Conservation (phyloP, 2,797 vertebrate genomes). For the Synanceia verrucosa region DNA sequence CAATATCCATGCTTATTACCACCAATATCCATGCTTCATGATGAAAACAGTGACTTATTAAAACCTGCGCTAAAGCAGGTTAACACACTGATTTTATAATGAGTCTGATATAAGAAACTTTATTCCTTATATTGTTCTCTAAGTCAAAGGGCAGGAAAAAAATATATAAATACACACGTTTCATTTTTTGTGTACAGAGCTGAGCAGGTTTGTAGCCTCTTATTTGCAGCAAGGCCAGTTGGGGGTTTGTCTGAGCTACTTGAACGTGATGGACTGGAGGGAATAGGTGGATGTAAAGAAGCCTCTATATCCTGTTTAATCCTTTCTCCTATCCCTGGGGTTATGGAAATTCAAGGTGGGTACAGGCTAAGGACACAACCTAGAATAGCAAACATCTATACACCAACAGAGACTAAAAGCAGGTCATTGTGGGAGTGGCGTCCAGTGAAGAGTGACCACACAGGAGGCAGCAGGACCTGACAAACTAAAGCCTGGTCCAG, state of each 20-base stretch:
- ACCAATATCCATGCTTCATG: neutral
- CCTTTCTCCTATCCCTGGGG: constrained; percentile 7
- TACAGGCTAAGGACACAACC: constrained; percentile 27
- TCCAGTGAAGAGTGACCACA: neutral
- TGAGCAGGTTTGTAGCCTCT: neutral
- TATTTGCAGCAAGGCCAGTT: neutral
- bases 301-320: constrained; percentile 19
- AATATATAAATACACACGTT: neutral
- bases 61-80: neutral
- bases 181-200: neutral
- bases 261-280: neutral
- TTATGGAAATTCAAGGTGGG: constrained; percentile 3
- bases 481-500: neutral
- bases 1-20: neutral
- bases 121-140: neutral
- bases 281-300: neutral
- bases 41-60: neutral
- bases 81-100: neutral
- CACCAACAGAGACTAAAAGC: constrained; percentile 13
- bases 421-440: constrained; percentile 25
- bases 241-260: constrained; percentile 6
- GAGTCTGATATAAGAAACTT: neutral
- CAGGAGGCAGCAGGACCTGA: neutral
- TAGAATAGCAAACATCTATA: constrained; percentile 23
- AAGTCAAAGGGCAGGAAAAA: neutral